Conservation (phyloP, 2,888 invertebrate species). For the Meteorus cinctellus region DNA sequence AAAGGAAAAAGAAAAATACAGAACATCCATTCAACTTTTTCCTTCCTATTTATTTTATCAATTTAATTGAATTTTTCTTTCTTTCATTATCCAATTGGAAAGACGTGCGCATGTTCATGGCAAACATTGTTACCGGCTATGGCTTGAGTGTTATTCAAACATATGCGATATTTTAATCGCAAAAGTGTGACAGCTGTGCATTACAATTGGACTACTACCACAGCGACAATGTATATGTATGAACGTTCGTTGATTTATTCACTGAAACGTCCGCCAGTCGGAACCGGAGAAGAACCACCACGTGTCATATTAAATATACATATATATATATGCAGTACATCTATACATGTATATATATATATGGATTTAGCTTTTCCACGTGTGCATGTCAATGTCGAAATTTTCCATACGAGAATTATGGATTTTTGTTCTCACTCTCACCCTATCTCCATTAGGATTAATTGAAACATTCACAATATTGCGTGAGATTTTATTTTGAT, state of each 20-base stretch:
- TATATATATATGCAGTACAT: background rate
- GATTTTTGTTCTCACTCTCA: background rate
- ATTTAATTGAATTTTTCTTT: background rate
- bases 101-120: background rate
- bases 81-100: background rate
- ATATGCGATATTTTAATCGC: slow-evolving; percentile 33
- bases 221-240: slow-evolving; percentile 6
- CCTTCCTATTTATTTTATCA: background rate
- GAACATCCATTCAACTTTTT: background rate
- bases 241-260: slow-evolving; percentile 31
- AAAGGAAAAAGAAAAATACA: background rate
- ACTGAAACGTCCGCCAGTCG: slow-evolving; percentile 5
- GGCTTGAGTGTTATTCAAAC: slow-evolving; percentile 20
- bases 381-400: background rate
- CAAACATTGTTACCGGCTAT: slow-evolving; percentile 17
- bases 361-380: background rate
- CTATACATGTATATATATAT: background rate
- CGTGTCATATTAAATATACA: slow-evolving; percentile 7
- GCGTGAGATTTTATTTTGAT: background rate
- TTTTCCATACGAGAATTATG: background rate
- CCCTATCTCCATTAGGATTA: background rate
- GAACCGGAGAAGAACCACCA: background rate
- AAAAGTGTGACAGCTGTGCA: slow-evolving; percentile 29
- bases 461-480: slow-evolving; percentile 9
- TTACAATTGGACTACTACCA: background rate